Evolutionary conservation across 1,140 invertebrate genomes (phyloP).

Genomic region (Ceratina japonica): DNA sequence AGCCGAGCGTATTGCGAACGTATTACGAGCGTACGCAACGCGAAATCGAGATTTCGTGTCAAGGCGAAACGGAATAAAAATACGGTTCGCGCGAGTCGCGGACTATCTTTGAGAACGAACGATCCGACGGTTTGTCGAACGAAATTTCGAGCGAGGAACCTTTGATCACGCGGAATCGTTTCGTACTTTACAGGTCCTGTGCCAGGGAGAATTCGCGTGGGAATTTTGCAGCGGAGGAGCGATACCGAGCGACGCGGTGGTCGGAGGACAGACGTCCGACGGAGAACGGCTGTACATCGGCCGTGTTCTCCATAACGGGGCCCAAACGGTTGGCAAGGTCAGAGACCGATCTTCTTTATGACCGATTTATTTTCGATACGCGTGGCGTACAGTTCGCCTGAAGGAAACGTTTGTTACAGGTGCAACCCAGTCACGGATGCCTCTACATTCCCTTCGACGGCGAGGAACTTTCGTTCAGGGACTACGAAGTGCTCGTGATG

Average conservation of each 20-base stretch:
- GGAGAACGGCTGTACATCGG: constrained; percentile 86
- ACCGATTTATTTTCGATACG: too few species aligned
- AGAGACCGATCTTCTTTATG: too few species aligned
- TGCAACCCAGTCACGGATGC: constrained; percentile 85
- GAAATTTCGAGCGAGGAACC: too few species aligned
- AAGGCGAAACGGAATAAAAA: constrained; percentile 24
- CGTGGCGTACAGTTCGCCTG: too few species aligned
- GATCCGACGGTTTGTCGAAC: too few species aligned
- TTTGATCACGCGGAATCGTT: too few species aligned
- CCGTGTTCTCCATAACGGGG: constrained; percentile 83
- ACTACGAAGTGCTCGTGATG: constrained; percentile 81
- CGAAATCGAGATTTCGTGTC: constrained; percentile 36
- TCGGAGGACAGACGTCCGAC: constrained; percentile 81
- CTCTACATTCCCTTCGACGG: constrained; percentile 87
- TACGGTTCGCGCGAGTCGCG: constrained; percentile 7
- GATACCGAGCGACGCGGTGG: constrained; percentile 82
- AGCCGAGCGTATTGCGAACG: neutral
- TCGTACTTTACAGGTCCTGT: constrained; percentile 70
- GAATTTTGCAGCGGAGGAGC: constrained; percentile 80
- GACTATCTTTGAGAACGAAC: neutral
- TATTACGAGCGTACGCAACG: neutral
- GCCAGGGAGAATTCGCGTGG: constrained; percentile 84
- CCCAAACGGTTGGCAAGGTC: constrained; percentile 87
- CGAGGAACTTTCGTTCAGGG: constrained; percentile 81
- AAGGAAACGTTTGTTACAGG: constrained; percentile 69